These are phyloP conservation scores for Scaptomyza graminum DNA, from an alignment of 1,140 invertebrate species.

Conservation along the genomic window DNA sequence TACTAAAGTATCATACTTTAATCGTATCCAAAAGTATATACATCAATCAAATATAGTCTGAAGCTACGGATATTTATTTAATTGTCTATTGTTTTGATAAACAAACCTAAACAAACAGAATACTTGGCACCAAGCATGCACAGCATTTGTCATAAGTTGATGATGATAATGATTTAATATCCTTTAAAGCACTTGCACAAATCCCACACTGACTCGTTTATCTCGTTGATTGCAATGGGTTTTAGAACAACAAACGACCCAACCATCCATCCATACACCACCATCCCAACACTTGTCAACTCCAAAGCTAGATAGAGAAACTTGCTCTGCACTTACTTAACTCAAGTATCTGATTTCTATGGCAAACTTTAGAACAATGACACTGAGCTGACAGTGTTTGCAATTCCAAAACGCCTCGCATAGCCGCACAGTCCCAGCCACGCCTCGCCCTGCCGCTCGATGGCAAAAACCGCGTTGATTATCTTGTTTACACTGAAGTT, in stretches of 20 bases:
- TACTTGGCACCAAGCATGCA: background rate
- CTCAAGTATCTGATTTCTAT: constrained; percentile 66
- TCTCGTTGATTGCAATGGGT: constrained; percentile 30
- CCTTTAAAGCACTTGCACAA: constrained; percentile 8
- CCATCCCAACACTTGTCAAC: background rate
- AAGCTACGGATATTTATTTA: too few relatives aligned
- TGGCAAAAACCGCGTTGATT: constrained; percentile 54
- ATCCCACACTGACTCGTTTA: constrained; percentile 12
- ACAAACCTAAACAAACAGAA: background rate
- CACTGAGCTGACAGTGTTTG: constrained; percentile 32
- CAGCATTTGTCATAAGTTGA: constrained; percentile 1
- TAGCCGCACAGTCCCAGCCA: constrained; percentile 13
- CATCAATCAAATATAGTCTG: too few relatives aligned
- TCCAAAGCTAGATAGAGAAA: constrained; percentile 8
- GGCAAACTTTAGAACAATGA: constrained; percentile 73
- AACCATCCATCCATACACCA: background rate
- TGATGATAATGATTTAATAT: constrained; percentile 21
- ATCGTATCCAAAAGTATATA: too few relatives aligned
- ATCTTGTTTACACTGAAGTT: constrained; percentile 74
- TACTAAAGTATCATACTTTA: too few relatives aligned
- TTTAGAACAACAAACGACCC: constrained; percentile 28
- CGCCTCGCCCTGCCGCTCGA: constrained; percentile 24
- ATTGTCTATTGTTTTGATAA: background rate
- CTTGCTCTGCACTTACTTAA: constrained; percentile 42
- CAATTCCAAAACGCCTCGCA: background rate